Evolutionary conservation across 2,797 vertebrate species (phyloP).

Genomic region (Gobio occitaniae): DNA sequence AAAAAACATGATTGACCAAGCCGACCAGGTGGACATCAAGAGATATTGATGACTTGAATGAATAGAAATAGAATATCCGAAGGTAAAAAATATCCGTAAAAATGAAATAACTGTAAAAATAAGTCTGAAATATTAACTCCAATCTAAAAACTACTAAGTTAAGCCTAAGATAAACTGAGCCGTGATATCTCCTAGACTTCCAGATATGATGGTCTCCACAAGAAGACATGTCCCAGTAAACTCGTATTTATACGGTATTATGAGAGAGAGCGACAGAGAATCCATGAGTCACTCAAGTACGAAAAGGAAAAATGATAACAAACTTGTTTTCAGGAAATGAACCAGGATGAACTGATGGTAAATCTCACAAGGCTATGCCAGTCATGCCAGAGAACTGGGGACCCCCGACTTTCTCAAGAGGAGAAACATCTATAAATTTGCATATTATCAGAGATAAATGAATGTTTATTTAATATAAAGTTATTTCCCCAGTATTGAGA

Average conservation of each 20-base stretch:
- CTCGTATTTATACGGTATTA: constrained; percentile 34
- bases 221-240: constrained; percentile 24
- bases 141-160: background rate
- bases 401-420: background rate
- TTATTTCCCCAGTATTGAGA: background rate
- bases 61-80: background rate
- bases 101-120: background rate
- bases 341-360: constrained; percentile 35
- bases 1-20: constrained; percentile 27
- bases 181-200: background rate
- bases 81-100: background rate
- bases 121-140: background rate
- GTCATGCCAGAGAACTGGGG: background rate
- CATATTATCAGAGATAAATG: background rate
- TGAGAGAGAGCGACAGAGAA: constrained; percentile 27
- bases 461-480: constrained; percentile 29
- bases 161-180: background rate
- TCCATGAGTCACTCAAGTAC: constrained; percentile 45
- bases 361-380: background rate
- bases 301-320: constrained; percentile 57
- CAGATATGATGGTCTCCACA: constrained; percentile 11
- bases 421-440: background rate
- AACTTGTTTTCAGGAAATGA: constrained; percentile 53
- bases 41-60: background rate
- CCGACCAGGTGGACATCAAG: background rate